phyloP scores from a whole-genome alignment of 2,113 vertebrate species.

The Oreotragus oreotragus region DNA sequence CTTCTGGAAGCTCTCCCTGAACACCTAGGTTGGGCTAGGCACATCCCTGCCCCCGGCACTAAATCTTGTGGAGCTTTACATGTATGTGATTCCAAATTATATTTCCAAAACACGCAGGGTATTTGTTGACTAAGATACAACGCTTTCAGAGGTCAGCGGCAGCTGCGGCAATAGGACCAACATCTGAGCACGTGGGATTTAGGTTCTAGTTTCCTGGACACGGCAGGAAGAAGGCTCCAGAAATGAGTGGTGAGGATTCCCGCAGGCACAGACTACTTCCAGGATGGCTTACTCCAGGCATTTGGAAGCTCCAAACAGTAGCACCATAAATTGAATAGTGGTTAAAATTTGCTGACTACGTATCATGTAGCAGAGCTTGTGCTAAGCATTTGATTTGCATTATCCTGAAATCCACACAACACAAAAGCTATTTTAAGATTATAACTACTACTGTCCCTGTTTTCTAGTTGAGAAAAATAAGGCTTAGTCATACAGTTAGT shows the following conservation, averaged over 20 bases:
- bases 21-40: not conserved
- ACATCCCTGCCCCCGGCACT: not conserved
- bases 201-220: not conserved
- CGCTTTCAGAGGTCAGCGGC: not conserved
- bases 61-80: too few relatives aligned
- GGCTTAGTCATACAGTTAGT: conserved; percentile 40
- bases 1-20: not conserved
- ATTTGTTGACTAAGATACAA: not conserved
- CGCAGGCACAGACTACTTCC: not conserved
- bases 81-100: not conserved
- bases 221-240: not conserved
- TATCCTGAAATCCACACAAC: not conserved
- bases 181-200: not conserved
- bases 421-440: conserved; percentile 29
- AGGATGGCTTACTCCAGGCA: not conserved
- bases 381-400: not conserved
- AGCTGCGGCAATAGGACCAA: not conserved
- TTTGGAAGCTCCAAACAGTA: not conserved
- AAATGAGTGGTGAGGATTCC: not conserved
- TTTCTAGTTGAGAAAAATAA: conserved; percentile 5
- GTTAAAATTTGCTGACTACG: conserved; percentile 25
- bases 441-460: conserved; percentile 3
- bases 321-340: not conserved
- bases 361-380: not conserved
- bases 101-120: not conserved